A percentile compares a stretch with the other conserved stretches of the same genome.
These are phyloP conservation scores for Desmophyllum pertusum DNA, from an alignment of 92 coral and sea anemone genomes.

Conservation along the genomic window DNA sequence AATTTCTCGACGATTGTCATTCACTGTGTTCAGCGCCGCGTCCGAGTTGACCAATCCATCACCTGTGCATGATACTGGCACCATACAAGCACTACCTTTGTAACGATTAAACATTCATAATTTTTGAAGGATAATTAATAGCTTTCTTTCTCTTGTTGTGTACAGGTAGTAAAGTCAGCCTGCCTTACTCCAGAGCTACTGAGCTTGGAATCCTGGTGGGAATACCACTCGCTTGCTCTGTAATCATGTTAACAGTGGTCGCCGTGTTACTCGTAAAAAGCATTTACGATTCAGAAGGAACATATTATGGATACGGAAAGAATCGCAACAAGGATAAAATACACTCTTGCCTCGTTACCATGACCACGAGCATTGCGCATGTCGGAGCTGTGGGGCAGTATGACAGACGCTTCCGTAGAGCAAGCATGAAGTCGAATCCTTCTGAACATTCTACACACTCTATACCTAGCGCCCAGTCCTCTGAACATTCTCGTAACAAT, in stretches of 20 bases:
- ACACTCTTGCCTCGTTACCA: constrained; percentile 71
- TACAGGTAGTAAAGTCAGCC: constrained; percentile 33
- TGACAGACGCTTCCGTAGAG: constrained; percentile 42
- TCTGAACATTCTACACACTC: constrained; percentile 31
- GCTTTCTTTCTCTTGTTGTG: background rate
- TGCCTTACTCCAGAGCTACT: constrained; percentile 72
- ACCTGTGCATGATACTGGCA: too few relatives aligned
- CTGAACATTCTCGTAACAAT: constrained; percentile 28
- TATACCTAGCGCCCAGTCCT: constrained; percentile 27
- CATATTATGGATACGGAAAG: constrained; percentile 78
- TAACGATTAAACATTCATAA: too few relatives aligned
- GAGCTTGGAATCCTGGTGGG: constrained; percentile 83
- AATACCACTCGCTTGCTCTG: constrained; percentile 76
- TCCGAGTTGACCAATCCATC: too few relatives aligned
- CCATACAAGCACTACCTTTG: too few relatives aligned
- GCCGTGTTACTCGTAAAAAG: constrained; percentile 67
- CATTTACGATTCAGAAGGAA: constrained; percentile 78
- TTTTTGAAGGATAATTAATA: too few relatives aligned
- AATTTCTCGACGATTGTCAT: too few relatives aligned
- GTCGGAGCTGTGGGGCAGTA: constrained; percentile 64
- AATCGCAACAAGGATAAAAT: constrained; percentile 69
- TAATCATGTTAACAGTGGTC: constrained; percentile 70
- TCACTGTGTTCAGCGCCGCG: too few relatives aligned
- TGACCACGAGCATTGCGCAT: constrained; percentile 81
- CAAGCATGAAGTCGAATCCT: constrained; percentile 14